phyloP scores from a whole-genome alignment of 2,888 invertebrate genomes.

The Lymantria dispar region DNA sequence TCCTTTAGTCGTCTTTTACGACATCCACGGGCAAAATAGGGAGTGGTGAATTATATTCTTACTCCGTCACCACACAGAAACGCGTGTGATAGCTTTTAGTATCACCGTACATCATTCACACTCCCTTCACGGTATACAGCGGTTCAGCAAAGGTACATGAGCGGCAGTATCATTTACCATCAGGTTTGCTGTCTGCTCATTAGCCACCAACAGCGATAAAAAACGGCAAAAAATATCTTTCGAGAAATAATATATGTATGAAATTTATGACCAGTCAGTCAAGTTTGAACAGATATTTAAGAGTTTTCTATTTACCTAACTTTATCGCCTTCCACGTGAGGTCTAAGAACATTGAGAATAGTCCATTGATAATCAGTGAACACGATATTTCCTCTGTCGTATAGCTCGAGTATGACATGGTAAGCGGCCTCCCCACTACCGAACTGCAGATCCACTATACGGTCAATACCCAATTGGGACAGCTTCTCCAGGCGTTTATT shows the following conservation, averaged over 20 bases:
- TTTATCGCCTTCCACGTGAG: constrained; percentile 95
- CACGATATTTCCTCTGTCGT: constrained; percentile 97
- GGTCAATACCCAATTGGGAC: constrained; percentile 94
- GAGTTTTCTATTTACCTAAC: constrained; percentile 78
- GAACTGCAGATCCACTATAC: constrained; percentile 97
- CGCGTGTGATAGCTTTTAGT: no score
- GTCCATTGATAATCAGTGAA: constrained; percentile 95
- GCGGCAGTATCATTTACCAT: no score
- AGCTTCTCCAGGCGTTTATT: constrained; percentile 96
- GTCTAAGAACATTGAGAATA: constrained; percentile 95
- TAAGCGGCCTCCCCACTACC: constrained; percentile 96
- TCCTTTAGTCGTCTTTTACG: no score
- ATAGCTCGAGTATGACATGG: constrained; percentile 97
- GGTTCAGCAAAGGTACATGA: no score
- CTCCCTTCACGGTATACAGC: no score
- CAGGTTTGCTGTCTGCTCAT: no score
- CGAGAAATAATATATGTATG: neutral
- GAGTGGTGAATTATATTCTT: no score
- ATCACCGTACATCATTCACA: no score
- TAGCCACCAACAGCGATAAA: no score
- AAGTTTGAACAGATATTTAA: neutral
- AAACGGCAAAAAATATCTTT: no score
- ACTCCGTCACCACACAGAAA: no score
- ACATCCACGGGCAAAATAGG: no score
- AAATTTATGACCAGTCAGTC: neutral